phyloP scores from a whole-genome alignment of 2,888 invertebrate species.

The Penaeus monodon region DNA sequence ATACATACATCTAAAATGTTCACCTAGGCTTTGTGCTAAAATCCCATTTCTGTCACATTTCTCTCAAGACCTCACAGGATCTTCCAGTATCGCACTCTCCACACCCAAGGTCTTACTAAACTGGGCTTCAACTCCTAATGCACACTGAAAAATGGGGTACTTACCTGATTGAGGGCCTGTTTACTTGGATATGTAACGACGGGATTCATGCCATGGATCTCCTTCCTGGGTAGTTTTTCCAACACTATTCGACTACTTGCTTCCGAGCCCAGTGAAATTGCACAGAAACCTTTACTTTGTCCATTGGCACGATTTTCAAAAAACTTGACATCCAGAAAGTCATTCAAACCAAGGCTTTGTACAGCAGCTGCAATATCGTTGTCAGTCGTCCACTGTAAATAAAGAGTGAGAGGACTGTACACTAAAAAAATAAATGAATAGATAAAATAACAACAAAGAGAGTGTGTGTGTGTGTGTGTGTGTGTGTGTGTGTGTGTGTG shows the following conservation, averaged over 20 bases:
- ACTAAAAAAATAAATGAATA: too few relatives aligned
- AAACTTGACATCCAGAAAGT: conserved; percentile 98
- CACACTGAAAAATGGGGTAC: not conserved
- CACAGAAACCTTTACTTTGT: conserved; percentile 98
- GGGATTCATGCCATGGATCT: conserved; percentile 94
- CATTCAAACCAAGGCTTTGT: conserved; percentile 86
- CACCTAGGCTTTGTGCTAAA: too few relatives aligned
- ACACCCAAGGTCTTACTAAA: not conserved
- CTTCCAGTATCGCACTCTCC: too few relatives aligned
- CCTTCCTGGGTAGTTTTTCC: conserved; percentile 90
- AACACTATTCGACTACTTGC: conserved; percentile 88
- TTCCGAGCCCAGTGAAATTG: conserved; percentile 93
- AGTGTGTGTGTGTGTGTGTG: too few relatives aligned
- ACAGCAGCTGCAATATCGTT: conserved; percentile 95
- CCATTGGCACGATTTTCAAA: conserved; percentile 99
- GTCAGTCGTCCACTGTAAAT: conserved; percentile 90
- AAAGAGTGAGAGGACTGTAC: not conserved
- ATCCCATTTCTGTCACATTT: too few relatives aligned
- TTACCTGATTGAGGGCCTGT: conserved; percentile 80
- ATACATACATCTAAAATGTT: too few relatives aligned
- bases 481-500: too few relatives aligned
- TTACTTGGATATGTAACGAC: conserved; percentile 96
- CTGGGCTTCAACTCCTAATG: not conserved
- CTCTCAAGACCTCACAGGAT: too few relatives aligned
- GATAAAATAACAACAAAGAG: too few relatives aligned